Conservation (phyloP, 2,113 vertebrate genomes). For the Erythrocebus patas region DNA sequence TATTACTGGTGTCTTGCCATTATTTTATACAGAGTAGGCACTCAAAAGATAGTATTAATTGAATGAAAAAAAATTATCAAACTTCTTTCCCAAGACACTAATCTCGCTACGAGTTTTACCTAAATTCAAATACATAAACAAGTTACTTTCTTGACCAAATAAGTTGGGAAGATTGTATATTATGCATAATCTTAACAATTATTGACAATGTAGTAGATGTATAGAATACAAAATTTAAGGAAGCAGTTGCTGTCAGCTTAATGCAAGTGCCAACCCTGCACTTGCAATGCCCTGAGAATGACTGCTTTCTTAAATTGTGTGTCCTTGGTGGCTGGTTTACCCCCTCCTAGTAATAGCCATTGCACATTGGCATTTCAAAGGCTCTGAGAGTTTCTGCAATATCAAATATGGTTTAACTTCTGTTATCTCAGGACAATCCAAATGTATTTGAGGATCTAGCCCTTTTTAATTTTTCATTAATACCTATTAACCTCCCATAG, state of each 20-base stretch:
- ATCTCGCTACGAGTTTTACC: background rate
- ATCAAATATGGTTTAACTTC: background rate
- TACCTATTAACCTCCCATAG: conserved; percentile 1
- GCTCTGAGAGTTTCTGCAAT: background rate
- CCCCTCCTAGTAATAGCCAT: background rate
- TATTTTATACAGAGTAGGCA: background rate
- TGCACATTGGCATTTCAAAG: background rate
- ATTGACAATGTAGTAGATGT: background rate
- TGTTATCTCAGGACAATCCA: background rate
- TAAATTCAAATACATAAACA: background rate
- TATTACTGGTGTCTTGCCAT: background rate
- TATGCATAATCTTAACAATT: background rate
- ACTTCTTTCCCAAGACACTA: background rate
- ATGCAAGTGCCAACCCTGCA: background rate
- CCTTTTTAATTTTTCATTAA: background rate
- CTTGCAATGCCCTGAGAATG: background rate
- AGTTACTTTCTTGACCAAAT: background rate
- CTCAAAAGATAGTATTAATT: background rate
- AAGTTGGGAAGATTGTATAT: background rate
- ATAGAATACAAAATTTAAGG: background rate
- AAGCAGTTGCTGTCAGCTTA: background rate
- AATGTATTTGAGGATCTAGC: background rate
- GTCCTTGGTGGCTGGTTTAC: background rate
- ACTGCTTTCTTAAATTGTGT: background rate
- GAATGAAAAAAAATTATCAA: background rate